Conservation (phyloP, 2,888 invertebrate species). For the Serrognathus titanus region DNA sequence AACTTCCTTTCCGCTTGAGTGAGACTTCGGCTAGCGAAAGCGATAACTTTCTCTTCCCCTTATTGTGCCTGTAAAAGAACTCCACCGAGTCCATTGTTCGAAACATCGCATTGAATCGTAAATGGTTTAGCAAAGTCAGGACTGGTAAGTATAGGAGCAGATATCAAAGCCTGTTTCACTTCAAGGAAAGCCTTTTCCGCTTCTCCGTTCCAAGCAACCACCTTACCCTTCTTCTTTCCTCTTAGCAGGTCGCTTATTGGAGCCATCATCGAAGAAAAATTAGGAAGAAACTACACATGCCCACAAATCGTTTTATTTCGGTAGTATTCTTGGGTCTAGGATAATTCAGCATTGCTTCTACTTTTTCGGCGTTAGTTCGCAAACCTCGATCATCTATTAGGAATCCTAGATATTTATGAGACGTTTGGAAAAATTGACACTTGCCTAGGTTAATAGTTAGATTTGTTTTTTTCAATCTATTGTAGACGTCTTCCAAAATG, state of each 20-base stretch:
- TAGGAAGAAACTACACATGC: slow-evolving; percentile 29
- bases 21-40: slow-evolving; percentile 11
- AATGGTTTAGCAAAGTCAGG: slow-evolving; percentile 14
- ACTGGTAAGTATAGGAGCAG: slow-evolving; percentile 12
- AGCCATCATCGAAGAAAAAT: slow-evolving; percentile 28
- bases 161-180: slow-evolving; percentile 10
- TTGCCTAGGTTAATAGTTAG: slow-evolving; percentile 30
- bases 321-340: slow-evolving; percentile 26
- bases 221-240: slow-evolving; percentile 14
- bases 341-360: slow-evolving; percentile 29
- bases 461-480: slow-evolving; percentile 20
- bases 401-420: slow-evolving; percentile 29
- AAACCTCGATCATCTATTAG: slow-evolving; percentile 27
- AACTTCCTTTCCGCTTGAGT: slow-evolving; percentile 15
- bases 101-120: slow-evolving; percentile 13
- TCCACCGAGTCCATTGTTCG: slow-evolving; percentile 7
- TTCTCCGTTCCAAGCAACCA: slow-evolving; percentile 22
- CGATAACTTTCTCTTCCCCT: slow-evolving; percentile 7
- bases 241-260: slow-evolving; percentile 27
- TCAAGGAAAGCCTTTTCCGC: slow-evolving; percentile 15
- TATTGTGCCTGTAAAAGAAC: slow-evolving; percentile 7
- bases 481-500: slow-evolving; percentile 21
- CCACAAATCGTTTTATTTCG: slow-evolving; percentile 32
- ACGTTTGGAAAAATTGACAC: slow-evolving; percentile 27
- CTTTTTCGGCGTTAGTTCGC: slow-evolving; percentile 30